Evolutionary conservation across 2,113 vertebrate species (phyloP).

Genomic region (Crocuta crocuta): DNA sequence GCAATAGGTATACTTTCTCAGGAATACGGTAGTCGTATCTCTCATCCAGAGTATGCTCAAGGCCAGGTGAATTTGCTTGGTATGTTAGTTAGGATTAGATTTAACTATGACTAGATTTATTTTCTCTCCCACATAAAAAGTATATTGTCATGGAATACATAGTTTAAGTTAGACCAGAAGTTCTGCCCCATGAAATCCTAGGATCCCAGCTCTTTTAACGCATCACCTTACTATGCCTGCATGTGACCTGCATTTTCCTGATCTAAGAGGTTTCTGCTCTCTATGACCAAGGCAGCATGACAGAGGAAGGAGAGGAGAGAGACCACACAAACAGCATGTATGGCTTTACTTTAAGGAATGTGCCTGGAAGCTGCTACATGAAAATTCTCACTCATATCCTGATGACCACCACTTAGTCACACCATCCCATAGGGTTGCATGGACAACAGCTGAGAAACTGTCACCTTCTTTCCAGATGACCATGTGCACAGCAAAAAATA

Average conservation of each 20-base stretch:
- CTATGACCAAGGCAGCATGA: no score
- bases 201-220: not conserved
- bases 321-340: not conserved
- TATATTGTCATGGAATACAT: not conserved
- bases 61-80: not conserved
- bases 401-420: not conserved
- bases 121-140: not conserved
- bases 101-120: not conserved
- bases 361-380: not conserved
- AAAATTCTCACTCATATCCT: not conserved
- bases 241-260: not conserved
- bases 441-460: not conserved
- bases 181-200: not conserved
- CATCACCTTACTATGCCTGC: not conserved
- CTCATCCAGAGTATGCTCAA: not conserved
- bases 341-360: not conserved
- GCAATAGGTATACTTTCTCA: not conserved
- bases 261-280: not conserved
- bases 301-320: not conserved
- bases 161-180: not conserved
- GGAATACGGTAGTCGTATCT: not conserved
- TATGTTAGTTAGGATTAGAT: not conserved
- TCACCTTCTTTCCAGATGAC: not conserved
- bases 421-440: not conserved
- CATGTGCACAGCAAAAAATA: not conserved